phyloP scores from a whole-genome alignment of 2,797 vertebrate genomes.

The Sebastes diaconus region DNA sequence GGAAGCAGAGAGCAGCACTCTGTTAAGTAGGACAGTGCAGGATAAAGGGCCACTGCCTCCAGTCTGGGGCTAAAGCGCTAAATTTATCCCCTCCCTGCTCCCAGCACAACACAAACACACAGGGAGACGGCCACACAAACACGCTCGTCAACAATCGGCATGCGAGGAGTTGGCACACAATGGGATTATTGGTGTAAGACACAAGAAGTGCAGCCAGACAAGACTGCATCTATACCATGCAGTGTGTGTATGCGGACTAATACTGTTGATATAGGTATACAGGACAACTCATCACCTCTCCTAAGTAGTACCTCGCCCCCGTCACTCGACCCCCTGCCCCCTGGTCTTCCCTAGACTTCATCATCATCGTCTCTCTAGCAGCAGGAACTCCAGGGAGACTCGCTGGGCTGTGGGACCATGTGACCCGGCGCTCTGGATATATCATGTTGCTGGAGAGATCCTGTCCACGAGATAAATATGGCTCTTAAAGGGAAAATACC shows the following conservation, averaged over 20 bases:
- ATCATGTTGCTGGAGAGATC: conserved; percentile 85
- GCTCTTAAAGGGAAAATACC: conserved; percentile 65
- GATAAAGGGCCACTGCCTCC: conserved; percentile 89
- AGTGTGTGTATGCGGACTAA: not conserved
- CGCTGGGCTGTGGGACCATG: conserved; percentile 65
- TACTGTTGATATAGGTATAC: not conserved
- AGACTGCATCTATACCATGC: not conserved
- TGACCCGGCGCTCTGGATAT: conserved; percentile 74
- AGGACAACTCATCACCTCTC: conserved; percentile 16
- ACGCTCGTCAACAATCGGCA: conserved; percentile 54
- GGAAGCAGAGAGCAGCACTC: conserved; percentile 74
- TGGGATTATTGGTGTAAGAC: not conserved
- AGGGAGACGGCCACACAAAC: conserved; percentile 53
- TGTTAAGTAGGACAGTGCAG: conserved; percentile 89
- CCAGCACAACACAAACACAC: conserved; percentile 70
- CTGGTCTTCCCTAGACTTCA: conserved; percentile 35
- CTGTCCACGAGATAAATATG: conserved; percentile 71
- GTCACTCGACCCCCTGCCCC: conserved; percentile 11
- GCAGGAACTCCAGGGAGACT: conserved; percentile 65
- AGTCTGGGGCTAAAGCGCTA: conserved; percentile 84
- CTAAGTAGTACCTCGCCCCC: not conserved
- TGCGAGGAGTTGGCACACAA: conserved; percentile 9
- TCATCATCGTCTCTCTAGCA: conserved; percentile 62
- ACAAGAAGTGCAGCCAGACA: not conserved
- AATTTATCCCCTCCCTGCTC: conserved; percentile 78